Base-by-base conservation (phyloP, 1,140 invertebrate genomes). In the Yoshiicerus persimilis region DNA sequence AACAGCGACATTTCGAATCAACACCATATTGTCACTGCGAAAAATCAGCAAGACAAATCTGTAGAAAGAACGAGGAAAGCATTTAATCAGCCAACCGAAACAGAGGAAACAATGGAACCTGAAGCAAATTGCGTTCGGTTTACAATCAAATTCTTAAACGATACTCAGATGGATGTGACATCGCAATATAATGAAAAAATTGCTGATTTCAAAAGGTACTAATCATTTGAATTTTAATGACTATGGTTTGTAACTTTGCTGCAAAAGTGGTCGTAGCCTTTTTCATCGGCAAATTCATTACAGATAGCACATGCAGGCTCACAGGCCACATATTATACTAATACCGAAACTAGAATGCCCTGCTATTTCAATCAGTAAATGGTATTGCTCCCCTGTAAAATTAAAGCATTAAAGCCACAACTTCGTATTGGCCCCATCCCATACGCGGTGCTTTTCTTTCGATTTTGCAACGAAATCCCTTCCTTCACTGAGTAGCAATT, bases 181-280 rank as follows among this genome's bases (percentile, higher is more conserved):
- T 96, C 96, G 4, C 95, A 94, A 88, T 93, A 96, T 34, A 94
- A 95, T 88, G 96, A 97, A 92, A 93, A 94, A 87, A 93, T 98
- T 88, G 96, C 95, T 85, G 95, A 97, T 92, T 98, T 98, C 93
- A 97, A 97, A 95, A 96, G 95, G 96, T 97, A 93, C 90, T 80
- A 39, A 39, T 86, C 80, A 64, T 56, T 88, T 32, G 10, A 32
- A 23, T 41, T 5, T 62, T 39, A 11, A 39, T 39, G 9, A 39
- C 13, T 39, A 3, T 13, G 38, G 38, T 3, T n/a, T n/a, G n/a
- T n/a, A n/a, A n/a, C n/a, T n/a, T n/a, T n/a, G n/a, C n/a, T n/a
- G n/a, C n/a, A n/a, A n/a, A n/a, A n/a, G n/a, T n/a, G n/a, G n/a
- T n/a, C n/a, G n/a, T 9, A 27, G 77, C n/a, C n/a, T 34, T 27